Evolutionary conservation across 2,888 invertebrate genomes (phyloP).

Genomic region (Zygogramma bicolorata): DNA sequence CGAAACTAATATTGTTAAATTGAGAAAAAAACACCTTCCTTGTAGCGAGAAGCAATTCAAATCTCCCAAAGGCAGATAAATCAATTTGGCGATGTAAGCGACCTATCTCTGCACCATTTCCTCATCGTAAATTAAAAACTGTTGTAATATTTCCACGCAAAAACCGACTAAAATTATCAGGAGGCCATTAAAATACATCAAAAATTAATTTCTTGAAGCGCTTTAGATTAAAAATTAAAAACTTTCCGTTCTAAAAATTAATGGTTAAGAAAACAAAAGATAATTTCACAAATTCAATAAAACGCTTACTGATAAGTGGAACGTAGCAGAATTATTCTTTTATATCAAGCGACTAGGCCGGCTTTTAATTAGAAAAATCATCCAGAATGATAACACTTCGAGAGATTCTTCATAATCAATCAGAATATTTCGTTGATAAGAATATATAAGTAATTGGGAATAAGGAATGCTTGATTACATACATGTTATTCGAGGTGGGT

Average conservation of each 20-base stretch:
- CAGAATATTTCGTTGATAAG: too few species aligned
- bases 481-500: too few species aligned
- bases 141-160: conserved; percentile 49
- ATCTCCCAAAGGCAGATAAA: conserved; percentile 28
- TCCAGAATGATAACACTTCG: conserved; percentile 60
- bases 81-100: conserved; percentile 29
- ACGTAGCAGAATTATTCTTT: conserved; percentile 42
- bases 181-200: conserved; percentile 60
- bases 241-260: conserved; percentile 65
- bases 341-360: conserved; percentile 47
- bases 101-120: conserved; percentile 25
- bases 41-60: not conserved
- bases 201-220: conserved; percentile 62
- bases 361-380: conserved; percentile 61
- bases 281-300: conserved; percentile 66
- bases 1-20: too few species aligned
- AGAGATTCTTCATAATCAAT: conserved; percentile 56
- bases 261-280: conserved; percentile 67
- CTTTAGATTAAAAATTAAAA: conserved; percentile 65
- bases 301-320: conserved; percentile 55
- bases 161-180: conserved; percentile 53
- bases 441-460: too few species aligned
- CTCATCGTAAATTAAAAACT: conserved; percentile 47
- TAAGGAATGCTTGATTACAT: too few species aligned
- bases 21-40: too few species aligned